Conservation (phyloP, 2,113 vertebrate genomes). For the Hemiprocne comata region DNA sequence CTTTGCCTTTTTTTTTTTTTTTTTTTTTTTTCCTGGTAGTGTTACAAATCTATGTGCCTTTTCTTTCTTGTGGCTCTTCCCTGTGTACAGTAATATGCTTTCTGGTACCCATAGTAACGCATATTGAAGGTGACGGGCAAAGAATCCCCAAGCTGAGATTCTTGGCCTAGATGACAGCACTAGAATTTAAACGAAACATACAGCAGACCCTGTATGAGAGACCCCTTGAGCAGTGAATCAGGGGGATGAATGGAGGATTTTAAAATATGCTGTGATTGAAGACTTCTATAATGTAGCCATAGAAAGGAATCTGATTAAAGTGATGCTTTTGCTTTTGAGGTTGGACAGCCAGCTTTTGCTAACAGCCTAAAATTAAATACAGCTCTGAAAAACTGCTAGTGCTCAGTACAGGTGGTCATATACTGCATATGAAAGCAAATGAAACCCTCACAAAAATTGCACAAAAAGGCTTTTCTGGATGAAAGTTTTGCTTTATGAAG, state of each 20-base stretch:
- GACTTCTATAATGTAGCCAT: not conserved
- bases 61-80: constrained; percentile 9
- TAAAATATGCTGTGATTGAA: not conserved
- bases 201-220: not conserved
- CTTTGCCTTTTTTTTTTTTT: not conserved
- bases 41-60: not conserved
- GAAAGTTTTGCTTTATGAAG: not conserved
- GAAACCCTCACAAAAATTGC: not conserved
- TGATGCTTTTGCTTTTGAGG: not conserved
- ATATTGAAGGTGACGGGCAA: constrained; percentile 48
- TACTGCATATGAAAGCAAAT: not conserved
- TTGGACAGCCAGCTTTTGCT: not conserved
- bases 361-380: constrained; percentile 1
- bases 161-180: constrained; percentile 33
- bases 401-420: not conserved
- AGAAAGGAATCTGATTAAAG: not conserved
- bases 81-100: constrained; percentile 45
- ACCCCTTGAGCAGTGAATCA: not conserved
- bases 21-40: not conserved
- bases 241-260: not conserved
- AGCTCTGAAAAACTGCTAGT: not conserved
- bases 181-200: constrained; percentile 45
- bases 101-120: constrained; percentile 66
- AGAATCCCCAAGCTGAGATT: constrained; percentile 59
- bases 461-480: not conserved